A percentile compares a stretch with the other conserved stretches of the same genome.
phyloP scores from a whole-genome alignment of 2,797 vertebrate species.

The Schizopygopsis malacanthus region DNA sequence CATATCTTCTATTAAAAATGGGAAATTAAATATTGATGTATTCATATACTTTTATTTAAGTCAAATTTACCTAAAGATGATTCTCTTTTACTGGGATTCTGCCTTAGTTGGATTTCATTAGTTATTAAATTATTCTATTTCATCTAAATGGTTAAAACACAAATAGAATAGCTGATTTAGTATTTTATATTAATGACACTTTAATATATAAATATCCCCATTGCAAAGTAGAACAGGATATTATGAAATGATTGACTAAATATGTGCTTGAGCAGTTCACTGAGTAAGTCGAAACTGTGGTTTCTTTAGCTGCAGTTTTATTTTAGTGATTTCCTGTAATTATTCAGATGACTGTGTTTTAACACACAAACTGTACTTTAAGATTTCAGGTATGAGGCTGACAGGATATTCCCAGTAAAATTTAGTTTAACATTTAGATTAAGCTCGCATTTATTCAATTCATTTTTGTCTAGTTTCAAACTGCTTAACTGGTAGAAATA shows the following conservation, averaged over 20 bases:
- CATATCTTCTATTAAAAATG: not conserved
- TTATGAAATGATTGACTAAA: not conserved
- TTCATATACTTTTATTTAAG: not conserved
- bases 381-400: not conserved
- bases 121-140: not conserved
- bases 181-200: not conserved
- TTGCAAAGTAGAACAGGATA: not conserved
- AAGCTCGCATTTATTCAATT: not conserved
- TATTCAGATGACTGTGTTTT: not conserved
- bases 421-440: not conserved
- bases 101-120: not conserved
- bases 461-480: not conserved
- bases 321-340: not conserved
- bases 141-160: not conserved
- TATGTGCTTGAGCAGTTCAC: not conserved
- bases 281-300: not conserved
- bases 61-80: no score
- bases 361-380: not conserved
- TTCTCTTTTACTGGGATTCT: not conserved
- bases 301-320: not conserved
- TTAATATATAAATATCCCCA: not conserved
- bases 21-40: not conserved
- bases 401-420: not conserved
- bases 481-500: not conserved
- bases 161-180: not conserved